Percentiles rank a stretch among this genome's conserved stretches.
These are phyloP conservation scores for Agrotis puta DNA, from an alignment of 2,888 invertebrate genomes.

Conservation along the genomic window DNA sequence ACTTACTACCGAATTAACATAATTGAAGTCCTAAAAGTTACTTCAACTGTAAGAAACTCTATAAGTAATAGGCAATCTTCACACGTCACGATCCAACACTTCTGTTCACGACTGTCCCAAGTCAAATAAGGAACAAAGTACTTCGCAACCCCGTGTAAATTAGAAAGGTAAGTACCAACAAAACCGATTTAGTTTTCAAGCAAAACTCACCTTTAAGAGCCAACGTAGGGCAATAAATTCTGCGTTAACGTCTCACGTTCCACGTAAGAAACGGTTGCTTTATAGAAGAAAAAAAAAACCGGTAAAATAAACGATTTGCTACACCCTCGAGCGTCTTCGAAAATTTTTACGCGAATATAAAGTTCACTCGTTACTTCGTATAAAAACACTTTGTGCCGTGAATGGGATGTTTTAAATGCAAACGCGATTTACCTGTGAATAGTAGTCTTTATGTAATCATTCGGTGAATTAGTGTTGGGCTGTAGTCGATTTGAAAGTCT, in stretches of 20 bases:
- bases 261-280: constrained; percentile 66
- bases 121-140: constrained; percentile 67
- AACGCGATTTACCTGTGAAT: constrained; percentile 76
- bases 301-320: constrained; percentile 74
- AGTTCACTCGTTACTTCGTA: constrained; percentile 73
- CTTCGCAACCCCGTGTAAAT: constrained; percentile 61
- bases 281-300: constrained; percentile 64
- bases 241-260: constrained; percentile 68
- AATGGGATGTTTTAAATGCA: constrained; percentile 83
- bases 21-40: constrained; percentile 20
- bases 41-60: constrained; percentile 26
- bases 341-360: constrained; percentile 79
- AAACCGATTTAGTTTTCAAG: constrained; percentile 65
- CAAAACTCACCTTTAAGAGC: constrained; percentile 67
- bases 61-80: constrained; percentile 58
- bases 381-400: constrained; percentile 80
- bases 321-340: constrained; percentile 75
- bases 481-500: constrained; percentile 17
- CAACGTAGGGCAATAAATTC: constrained; percentile 65
- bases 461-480: constrained; percentile 48
- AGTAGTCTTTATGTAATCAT: constrained; percentile 55
- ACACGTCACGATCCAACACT: constrained; percentile 56
- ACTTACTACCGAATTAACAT: constrained; percentile 9
- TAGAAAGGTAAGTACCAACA: constrained; percentile 66
- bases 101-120: constrained; percentile 57